Conservation (phyloP, 2,888 invertebrate species). For the Xestia c-nigrum region DNA sequence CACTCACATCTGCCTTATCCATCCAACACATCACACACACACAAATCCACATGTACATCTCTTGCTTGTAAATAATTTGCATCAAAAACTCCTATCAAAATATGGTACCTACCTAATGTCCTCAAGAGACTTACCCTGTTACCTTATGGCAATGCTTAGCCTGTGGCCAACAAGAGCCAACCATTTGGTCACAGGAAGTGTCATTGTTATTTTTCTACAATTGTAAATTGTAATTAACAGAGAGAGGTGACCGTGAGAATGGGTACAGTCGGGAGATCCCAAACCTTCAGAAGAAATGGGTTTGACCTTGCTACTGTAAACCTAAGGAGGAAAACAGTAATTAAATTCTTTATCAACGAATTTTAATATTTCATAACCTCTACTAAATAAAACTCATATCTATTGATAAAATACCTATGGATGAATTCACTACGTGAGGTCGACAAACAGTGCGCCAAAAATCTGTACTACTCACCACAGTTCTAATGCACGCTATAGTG, state of each 20-base stretch:
- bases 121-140: background rate
- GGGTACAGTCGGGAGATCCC: background rate
- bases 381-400: slow-evolving; percentile 36
- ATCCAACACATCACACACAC: background rate
- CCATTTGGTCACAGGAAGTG: background rate
- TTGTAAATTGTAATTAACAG: too few species aligned
- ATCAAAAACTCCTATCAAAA: background rate
- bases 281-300: background rate
- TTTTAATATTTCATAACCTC: background rate
- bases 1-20: background rate
- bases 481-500: too few species aligned
- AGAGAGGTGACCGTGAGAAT: too few species aligned
- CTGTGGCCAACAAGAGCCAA: background rate
- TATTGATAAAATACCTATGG: slow-evolving; percentile 2
- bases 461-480: too few species aligned
- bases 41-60: background rate
- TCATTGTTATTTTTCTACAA: background rate
- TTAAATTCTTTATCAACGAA: slow-evolving; percentile 15
- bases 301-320: slow-evolving; percentile 25
- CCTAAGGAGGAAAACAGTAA: slow-evolving; percentile 7
- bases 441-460: too few species aligned
- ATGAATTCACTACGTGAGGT: too few species aligned
- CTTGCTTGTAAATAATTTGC: background rate
- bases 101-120: background rate
- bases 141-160: background rate